Base-by-base conservation (phyloP, 2,797 vertebrate species). In the Decapterus maruadsi region DNA sequence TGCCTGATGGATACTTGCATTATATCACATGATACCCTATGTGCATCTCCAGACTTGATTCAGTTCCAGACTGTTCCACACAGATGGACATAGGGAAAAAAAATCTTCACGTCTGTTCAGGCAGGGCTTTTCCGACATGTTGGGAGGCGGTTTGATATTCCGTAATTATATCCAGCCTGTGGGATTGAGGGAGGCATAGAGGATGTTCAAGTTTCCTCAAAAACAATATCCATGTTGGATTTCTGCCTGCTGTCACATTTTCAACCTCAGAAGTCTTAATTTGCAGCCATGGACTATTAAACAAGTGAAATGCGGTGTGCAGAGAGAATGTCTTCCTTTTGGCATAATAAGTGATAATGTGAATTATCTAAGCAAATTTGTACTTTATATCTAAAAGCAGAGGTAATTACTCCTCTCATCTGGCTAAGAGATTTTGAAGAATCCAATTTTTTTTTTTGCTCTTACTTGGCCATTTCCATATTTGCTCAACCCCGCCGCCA, bases 111-210 rank as follows among this genome's bases (percentile, higher is more conserved):
- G 14, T 75, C 54, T 50, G 31, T 40, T 4, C 22, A 62, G 20
- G 45, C 17, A 40, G 31, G 70, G 43, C 5, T 48, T 81, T 68
- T 60, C 31, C 63, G 51, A 70, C 61, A 34, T 53, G 62, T 60
- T 12, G 54, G 46, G 40, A 64, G 43, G 43, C 40, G 17, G 55
- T 64, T 0, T 54, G 56, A 80, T 60, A 62, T 72, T 40, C 56
- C 59, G 51, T 71, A 70, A 84, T 82, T 67, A 75, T 36, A 62
- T 56, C 48, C 48, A 75, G 59, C 56, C 56, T 60, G 63, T 78
- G 69, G 65, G 31, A 46, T 26, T 62, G 65, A 76, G 20, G 13
- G n/a, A 68, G 61, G n/a, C 74, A 75, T 63, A 75, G 53, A 77
- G 38, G 42, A 68, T 75, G 55, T 64, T 71, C 17, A 29, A 10